A percentile compares a stretch with the other conserved stretches of the same genome.
Conservation (phyloP, 1,140 invertebrate genomes). For the Thaumetopoea pityocampa region DNA sequence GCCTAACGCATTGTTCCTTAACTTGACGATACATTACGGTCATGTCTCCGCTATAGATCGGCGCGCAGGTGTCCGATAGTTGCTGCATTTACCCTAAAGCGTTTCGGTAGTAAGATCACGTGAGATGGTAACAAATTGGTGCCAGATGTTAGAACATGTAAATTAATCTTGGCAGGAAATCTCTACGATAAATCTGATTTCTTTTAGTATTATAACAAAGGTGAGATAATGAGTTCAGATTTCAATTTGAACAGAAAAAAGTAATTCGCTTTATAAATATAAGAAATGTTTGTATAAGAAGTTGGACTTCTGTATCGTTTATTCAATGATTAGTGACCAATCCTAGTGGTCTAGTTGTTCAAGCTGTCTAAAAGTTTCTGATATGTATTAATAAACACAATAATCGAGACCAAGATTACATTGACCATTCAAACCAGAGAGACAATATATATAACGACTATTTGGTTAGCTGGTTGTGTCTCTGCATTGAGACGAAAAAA, state of each 20-base stretch:
- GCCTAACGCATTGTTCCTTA: conserved; percentile 14
- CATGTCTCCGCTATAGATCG: conserved; percentile 46
- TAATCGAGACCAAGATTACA: too few relatives aligned
- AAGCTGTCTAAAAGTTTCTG: too few relatives aligned
- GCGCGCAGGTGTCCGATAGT: conserved; percentile 41
- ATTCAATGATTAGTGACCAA: too few relatives aligned
- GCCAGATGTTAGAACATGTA: conserved; percentile 24
- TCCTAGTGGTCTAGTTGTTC: too few relatives aligned
- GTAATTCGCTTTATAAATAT: too few relatives aligned
- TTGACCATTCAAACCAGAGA: too few relatives aligned
- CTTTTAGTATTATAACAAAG: neutral
- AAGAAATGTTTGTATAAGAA: too few relatives aligned
- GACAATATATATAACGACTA: too few relatives aligned
- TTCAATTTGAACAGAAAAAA: neutral
- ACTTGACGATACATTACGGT: conserved; percentile 36
- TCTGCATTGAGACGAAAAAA: too few relatives aligned
- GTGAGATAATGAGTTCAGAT: neutral
- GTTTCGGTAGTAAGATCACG: conserved; percentile 27
- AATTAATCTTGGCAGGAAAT: conserved; percentile 12
- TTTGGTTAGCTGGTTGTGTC: too few relatives aligned
- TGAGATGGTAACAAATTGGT: conserved; percentile 41
- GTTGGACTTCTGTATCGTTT: too few relatives aligned
- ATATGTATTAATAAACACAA: too few relatives aligned
- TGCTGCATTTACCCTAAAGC: conserved; percentile 30
- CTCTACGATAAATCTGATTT: neutral